Evolutionary conservation across 2,113 vertebrate species (phyloP), one percentile per base, ranked within the genome.

Genomic region (Siphamia tubifer): DNA sequence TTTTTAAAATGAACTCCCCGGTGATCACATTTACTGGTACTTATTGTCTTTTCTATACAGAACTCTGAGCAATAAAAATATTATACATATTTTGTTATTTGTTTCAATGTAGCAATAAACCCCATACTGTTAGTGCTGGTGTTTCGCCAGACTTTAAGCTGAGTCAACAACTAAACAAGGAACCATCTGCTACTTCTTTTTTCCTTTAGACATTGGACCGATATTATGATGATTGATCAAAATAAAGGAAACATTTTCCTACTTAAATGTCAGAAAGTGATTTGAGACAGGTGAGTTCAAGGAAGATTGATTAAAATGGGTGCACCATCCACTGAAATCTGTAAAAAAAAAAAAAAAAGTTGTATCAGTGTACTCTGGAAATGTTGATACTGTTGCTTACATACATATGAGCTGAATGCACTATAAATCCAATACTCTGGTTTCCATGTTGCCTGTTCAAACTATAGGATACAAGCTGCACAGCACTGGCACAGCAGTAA

Each of bases 101-200:
- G 7, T 49, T 24, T 55, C 20, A 39, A 49, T 16, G 17, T 3
- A 15, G 20, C 36, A 2, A 2, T 45, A 54, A 30, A 66, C 60
- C 19, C 35, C 62, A 44, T 35, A 40, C 52, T 53, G 38, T 25
- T 38, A 8, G 17, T 25, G 30, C 17, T 74, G 71, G 12, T 44
- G 31, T 25, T 35, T 16, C 35, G 55, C 63, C 80, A 64, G 36
- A 44, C 17, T 39, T n/a, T 31, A 35, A 23, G 60, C 65, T 65
- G 61, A 71, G 24, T 80, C 74, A 60, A 19, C 62, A 60, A 55
- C 27, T 40, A 27, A 39, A 51, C 51, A 38, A 12, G 16, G 25
- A 17, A 44, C 65, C 74, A 71, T 53, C 40, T 61, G 48, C 55
- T 40, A 30, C 31, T 23, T 34, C 52, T n/a, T 32, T 60, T 55